Conservation (phyloP, 1,140 invertebrate species). For the Latrodectus geometricus region DNA sequence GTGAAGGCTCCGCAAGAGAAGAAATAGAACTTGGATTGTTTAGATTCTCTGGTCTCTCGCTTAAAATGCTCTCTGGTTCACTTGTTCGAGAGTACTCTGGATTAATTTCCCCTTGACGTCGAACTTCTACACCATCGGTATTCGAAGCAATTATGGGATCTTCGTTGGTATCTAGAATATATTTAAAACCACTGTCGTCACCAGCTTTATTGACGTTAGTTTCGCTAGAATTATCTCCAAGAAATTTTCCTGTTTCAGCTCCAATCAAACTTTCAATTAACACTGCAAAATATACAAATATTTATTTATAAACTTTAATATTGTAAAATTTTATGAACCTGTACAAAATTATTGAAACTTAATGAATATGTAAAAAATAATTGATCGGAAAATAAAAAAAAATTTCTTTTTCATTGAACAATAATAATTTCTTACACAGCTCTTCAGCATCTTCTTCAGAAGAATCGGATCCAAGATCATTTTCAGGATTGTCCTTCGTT, state of each 20-base stretch:
- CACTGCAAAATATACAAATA: not conserved
- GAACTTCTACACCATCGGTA: not conserved
- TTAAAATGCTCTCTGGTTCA: not conserved
- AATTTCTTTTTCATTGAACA: not conserved
- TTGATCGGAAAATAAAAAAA: not conserved
- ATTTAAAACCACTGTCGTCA: slow-evolving; percentile 4
- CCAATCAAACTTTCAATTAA: not conserved
- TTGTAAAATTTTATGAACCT: not conserved
- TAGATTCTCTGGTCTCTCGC: not conserved
- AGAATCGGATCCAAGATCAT: not conserved
- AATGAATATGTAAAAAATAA: no score
- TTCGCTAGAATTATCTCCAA: not conserved
- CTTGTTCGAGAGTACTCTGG: slow-evolving; percentile 2
- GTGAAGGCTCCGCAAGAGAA: not conserved
- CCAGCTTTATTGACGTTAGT: not conserved
- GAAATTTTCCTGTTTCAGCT: not conserved
- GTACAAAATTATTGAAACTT: not conserved
- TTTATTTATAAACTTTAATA: not conserved
- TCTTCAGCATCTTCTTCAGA: not conserved
- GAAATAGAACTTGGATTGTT: not conserved
- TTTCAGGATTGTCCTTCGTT: not conserved
- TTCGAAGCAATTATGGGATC: not conserved
- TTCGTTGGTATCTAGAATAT: not conserved
- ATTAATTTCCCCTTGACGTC: slow-evolving; percentile 18
- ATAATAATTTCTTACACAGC: not conserved